Percentiles rank a stretch among this genome's conserved stretches.
Evolutionary conservation across 1,140 invertebrate species (phyloP).

Genomic region (Agrilus planipennis): DNA sequence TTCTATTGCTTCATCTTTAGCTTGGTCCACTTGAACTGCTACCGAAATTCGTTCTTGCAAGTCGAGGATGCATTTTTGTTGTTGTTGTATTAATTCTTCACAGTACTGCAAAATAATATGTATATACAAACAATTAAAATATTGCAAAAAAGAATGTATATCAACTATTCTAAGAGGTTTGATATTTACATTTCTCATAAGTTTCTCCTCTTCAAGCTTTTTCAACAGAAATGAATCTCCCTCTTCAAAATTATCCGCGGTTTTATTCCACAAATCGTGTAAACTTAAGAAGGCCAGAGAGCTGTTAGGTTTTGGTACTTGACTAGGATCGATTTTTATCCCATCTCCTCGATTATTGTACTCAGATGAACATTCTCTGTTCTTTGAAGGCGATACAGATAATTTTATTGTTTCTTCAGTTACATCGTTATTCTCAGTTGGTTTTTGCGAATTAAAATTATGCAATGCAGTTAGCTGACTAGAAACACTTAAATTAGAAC

Average conservation of each 20-base stretch:
- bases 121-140: not conserved
- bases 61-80: constrained; percentile 59
- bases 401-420: too few species aligned
- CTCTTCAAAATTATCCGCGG: constrained; percentile 29
- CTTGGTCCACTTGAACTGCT: constrained; percentile 58
- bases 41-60: constrained; percentile 67
- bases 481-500: too few species aligned
- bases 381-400: too few species aligned
- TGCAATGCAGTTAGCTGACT: constrained; percentile 4
- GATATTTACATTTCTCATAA: constrained; percentile 49
- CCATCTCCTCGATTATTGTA: too few species aligned
- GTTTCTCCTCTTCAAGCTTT: constrained; percentile 62
- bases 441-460: not conserved
- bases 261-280: constrained; percentile 41
- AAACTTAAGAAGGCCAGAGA: constrained; percentile 35
- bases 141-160: not conserved
- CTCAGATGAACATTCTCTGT: too few species aligned
- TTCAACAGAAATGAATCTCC: constrained; percentile 31
- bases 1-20: constrained; percentile 60
- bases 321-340: too few species aligned
- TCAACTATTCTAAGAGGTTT: not conserved
- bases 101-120: constrained; percentile 47
- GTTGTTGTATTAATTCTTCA: constrained; percentile 58
- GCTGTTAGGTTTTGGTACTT: too few species aligned
- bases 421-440: too few species aligned